Evolutionary conservation across 2,113 vertebrate genomes (phyloP).

Genomic region (Antigone vipio): DNA sequence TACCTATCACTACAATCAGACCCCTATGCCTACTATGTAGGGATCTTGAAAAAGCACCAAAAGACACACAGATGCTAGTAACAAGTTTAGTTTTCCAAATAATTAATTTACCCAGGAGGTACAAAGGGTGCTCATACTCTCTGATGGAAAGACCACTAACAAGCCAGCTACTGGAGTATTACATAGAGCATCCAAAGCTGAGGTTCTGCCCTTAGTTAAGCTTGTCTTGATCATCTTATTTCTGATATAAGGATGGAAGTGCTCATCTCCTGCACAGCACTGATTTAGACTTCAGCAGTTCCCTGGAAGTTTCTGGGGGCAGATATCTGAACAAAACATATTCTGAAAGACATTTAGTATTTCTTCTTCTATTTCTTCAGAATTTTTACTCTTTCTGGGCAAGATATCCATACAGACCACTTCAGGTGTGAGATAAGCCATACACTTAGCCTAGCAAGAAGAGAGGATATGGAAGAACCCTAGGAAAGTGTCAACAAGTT

Average conservation of each 20-base stretch:
- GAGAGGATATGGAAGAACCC: not conserved
- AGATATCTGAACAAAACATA: not conserved
- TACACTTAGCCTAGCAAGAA: not conserved
- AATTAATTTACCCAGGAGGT: not conserved
- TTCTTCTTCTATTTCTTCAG: not conserved
- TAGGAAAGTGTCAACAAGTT: not conserved
- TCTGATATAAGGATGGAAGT: not conserved
- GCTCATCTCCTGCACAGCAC: not conserved
- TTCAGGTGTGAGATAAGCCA: not conserved
- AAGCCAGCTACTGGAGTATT: not conserved
- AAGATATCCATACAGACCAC: not conserved
- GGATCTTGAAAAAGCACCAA: not conserved
- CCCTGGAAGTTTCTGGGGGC: not conserved
- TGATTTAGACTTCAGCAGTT: not conserved
- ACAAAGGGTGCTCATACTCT: not conserved
- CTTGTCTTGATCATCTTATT: not conserved
- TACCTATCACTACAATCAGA: not conserved
- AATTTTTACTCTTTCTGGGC: not conserved
- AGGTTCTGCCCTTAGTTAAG: not conserved
- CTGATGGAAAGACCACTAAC: not conserved
- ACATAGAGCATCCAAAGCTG: not conserved
- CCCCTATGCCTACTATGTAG: accelerated
- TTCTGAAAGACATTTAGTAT: not conserved
- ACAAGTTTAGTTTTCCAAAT: not conserved
- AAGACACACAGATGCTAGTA: not conserved